Evolutionary conservation across 1,140 invertebrate genomes (phyloP).

Genomic region (Matsumurasca onukii): DNA sequence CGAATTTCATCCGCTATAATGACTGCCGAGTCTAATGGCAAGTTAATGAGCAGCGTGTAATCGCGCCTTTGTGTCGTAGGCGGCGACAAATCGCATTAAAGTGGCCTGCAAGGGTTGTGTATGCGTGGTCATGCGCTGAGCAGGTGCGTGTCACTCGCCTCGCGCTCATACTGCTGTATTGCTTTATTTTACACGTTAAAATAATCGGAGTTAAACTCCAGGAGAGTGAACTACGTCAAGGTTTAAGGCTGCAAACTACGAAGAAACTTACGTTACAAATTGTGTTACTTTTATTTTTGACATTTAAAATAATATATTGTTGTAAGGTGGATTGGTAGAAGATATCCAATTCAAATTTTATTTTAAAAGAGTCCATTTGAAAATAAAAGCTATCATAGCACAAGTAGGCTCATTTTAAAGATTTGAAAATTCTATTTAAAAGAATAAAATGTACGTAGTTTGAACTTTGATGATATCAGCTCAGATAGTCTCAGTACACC

Average conservation of each 20-base stretch:
- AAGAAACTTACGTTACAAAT: background rate
- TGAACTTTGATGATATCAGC: too few relatives aligned
- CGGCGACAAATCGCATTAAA: constrained; percentile 17
- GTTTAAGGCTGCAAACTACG: background rate
- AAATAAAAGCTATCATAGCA: too few relatives aligned
- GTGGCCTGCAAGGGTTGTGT: background rate
- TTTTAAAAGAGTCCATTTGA: too few relatives aligned
- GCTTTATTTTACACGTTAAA: background rate
- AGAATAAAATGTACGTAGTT: too few relatives aligned
- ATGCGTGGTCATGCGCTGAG: background rate
- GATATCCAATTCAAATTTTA: too few relatives aligned
- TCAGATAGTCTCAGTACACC: too few relatives aligned
- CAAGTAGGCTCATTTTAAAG: too few relatives aligned
- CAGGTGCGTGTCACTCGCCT: background rate
- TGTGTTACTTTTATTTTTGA: background rate
- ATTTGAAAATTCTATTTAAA: too few relatives aligned
- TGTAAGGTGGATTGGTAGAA: too few relatives aligned
- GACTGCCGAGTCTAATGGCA: constrained; percentile 14
- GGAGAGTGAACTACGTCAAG: background rate
- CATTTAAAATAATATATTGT: background rate
- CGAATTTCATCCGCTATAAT: constrained; percentile 13
- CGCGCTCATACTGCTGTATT: background rate
- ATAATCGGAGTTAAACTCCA: background rate
- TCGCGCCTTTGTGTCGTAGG: background rate
- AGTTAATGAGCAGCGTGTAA: constrained; percentile 7